Conservation (phyloP, 2,888 invertebrate species). For the Polydrusus pterygomalis region DNA sequence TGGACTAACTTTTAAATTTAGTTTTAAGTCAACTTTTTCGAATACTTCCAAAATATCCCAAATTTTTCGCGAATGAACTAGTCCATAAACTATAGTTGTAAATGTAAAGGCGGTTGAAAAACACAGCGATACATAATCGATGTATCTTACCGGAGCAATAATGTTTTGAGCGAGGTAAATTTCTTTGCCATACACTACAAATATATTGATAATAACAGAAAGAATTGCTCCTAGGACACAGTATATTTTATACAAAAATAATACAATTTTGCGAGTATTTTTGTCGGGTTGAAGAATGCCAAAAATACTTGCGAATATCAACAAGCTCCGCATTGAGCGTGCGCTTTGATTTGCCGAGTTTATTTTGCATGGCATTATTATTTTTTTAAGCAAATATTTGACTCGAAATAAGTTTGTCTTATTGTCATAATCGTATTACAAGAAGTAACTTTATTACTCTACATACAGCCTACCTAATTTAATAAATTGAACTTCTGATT, state of each 20-base stretch:
- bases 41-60: slow-evolving; percentile 7
- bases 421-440: neutral
- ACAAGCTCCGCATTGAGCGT: neutral
- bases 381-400: neutral
- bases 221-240: neutral
- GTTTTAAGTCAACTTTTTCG: neutral
- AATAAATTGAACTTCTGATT: neutral
- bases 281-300: slow-evolving; percentile 5
- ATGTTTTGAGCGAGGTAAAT: neutral
- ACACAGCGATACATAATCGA: neutral
- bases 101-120: neutral
- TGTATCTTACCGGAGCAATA: slow-evolving; percentile 4
- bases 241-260: slow-evolving; percentile 9
- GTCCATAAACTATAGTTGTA: neutral
- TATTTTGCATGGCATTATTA: neutral
- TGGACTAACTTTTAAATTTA: neutral
- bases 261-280: neutral
- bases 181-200: neutral
- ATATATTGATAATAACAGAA: neutral
- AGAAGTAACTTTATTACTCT: neutral
- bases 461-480: neutral
- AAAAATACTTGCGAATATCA: neutral
- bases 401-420: neutral
- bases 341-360: neutral
- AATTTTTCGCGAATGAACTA: slow-evolving; percentile 6